Evolutionary conservation across 1,140 invertebrate species (phyloP), one percentile per base, ranked within the genome.

Genomic region (Phocides pigmalion): DNA sequence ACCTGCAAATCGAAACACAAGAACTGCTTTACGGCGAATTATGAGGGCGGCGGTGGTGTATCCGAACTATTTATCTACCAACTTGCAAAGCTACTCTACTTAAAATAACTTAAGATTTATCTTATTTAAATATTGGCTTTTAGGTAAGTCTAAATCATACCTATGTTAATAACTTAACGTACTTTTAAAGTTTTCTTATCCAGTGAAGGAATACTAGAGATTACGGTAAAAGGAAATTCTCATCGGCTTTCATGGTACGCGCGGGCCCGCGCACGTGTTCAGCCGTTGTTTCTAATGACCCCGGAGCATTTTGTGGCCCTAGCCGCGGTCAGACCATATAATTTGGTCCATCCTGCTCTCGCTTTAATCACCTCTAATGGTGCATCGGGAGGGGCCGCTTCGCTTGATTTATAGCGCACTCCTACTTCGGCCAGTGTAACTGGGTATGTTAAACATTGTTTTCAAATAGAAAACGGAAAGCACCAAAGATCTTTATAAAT

Each of bases 291-390:
- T 32, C 16, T 76, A 74, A 78, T 72, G 73, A 76, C 73, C 76
- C 35, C 32, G 3, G 58, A 61, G 28, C 32, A 61, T 35, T 76
- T 67, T 61, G 67, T 69, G 74, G 70, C 58, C 70, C 73, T 69
- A 68, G 74, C 66, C 68, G 66, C 69, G 63, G 64, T 19, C 76
- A 59, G 47, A 77, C 72, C 79, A 72, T 82, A 69, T 85, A 85
- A 87, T 87, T 87, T 81, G 70, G 78, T 75, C 79, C 82, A 81
- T 84, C 84, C 82, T 84, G 82, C 76, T 74, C 80, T 74, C 72
- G 75, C 74, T 83, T 76, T 84, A 85, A 87, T 85, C 76, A 84
- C 80, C 72, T 72, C 64, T 83, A 84, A 85, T 85, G 77, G 69
- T 78, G 80, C 67, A 77, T 65, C 58, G 68, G 70, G 54, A 44